These are phyloP conservation scores for Helicorthomorpha holstii DNA, from an alignment of 1,140 invertebrate species.

Conservation along the genomic window DNA sequence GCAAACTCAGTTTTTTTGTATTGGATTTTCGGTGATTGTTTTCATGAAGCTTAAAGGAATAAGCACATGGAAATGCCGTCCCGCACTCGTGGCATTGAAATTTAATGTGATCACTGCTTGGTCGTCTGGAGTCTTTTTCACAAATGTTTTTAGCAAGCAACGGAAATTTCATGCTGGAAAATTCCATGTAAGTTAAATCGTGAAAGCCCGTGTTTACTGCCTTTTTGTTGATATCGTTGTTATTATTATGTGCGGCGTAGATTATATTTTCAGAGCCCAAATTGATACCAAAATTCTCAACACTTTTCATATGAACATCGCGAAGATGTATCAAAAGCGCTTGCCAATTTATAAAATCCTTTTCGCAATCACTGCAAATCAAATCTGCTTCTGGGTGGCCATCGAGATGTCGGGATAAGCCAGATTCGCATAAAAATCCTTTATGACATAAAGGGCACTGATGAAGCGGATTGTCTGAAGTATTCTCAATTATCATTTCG, in stretches of 20 bases:
- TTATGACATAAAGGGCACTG: constrained; percentile 40
- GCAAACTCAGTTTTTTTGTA: neutral
- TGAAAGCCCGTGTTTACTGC: constrained; percentile 23
- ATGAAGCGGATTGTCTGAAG: constrained; percentile 10
- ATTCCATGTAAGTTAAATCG: constrained; percentile 60
- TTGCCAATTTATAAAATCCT: neutral
- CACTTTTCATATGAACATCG: constrained; percentile 14
- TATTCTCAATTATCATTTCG: constrained; percentile 1
- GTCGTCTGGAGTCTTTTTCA: constrained; percentile 45
- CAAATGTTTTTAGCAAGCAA: constrained; percentile 52
- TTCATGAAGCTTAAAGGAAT: constrained; percentile 39
- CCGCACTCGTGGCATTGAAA: constrained; percentile 53
- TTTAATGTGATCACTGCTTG: constrained; percentile 38
- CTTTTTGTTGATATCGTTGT: no score
- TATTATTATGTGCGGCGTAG: no score
- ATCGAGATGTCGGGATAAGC: constrained; percentile 47
- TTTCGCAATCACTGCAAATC: constrained; percentile 38
- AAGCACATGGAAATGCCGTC: constrained; percentile 52
- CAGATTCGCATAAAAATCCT: constrained; percentile 37
- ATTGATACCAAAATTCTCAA: no score
- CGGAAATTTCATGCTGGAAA: constrained; percentile 56
- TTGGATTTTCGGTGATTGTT: neutral
- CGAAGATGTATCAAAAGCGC: neutral
- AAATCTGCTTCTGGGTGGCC: constrained; percentile 46
- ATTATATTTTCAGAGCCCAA: no score